phyloP scores from a whole-genome alignment of 2,113 vertebrate species.

The Cariama cristata region DNA sequence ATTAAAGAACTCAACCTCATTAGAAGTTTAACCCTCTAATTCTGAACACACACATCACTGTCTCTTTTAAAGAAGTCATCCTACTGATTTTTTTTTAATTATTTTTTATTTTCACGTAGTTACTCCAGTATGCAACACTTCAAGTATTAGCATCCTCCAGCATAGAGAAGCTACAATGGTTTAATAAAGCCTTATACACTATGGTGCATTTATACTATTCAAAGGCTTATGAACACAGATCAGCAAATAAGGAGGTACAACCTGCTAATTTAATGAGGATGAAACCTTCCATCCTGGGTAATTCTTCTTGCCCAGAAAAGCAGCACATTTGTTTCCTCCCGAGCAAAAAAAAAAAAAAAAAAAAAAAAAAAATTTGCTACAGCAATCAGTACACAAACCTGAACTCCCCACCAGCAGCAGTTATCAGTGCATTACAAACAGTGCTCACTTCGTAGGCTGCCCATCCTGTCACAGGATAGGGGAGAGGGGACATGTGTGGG shows the following conservation, averaged over 20 bases:
- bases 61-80: not conserved
- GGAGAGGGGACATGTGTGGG: accelerated
- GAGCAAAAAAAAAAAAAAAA: too few relatives aligned
- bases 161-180: not conserved
- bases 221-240: not conserved
- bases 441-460: not conserved
- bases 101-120: not conserved
- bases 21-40: not conserved
- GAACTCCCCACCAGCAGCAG: not conserved
- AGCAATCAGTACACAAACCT: not conserved
- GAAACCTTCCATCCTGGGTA: not conserved
- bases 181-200: not conserved
- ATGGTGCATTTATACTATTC: not conserved
- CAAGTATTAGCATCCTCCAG: not conserved
- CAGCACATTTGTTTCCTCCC: not conserved
- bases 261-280: not conserved
- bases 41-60: not conserved
- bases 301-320: not conserved
- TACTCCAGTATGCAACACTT: not conserved
- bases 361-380: not conserved
- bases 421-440: not conserved
- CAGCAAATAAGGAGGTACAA: not conserved
- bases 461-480: accelerated
- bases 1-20: not conserved
- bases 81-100: not conserved